These are phyloP conservation scores for Philopotamus ludificatus DNA, from an alignment of 1,140 invertebrate genomes.

Conservation along the genomic window DNA sequence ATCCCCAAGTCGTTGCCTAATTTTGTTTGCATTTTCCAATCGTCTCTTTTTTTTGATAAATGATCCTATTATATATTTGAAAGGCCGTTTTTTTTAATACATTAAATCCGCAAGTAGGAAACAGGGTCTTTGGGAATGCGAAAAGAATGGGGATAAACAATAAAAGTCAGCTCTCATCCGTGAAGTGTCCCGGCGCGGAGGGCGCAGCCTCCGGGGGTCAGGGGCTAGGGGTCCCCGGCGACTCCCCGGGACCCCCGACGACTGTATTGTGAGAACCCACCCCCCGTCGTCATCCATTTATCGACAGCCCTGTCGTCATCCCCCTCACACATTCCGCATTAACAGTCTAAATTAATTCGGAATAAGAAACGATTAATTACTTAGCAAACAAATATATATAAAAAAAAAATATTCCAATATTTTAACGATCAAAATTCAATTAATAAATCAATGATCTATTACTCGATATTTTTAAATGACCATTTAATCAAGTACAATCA, in stretches of 20 bases:
- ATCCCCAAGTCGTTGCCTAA: background rate
- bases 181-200: constrained; percentile 15
- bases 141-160: constrained; percentile 23
- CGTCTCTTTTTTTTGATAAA: no score
- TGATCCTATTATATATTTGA: background rate
- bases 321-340: no score
- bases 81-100: background rate
- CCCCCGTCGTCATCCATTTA: constrained; percentile 22
- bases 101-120: constrained; percentile 3
- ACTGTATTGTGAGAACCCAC: constrained; percentile 6
- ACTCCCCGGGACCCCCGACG: background rate
- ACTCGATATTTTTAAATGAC: no score
- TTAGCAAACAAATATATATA: no score
- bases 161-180: constrained; percentile 31
- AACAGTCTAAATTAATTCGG: no score
- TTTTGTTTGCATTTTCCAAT: no score
- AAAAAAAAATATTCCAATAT: no score
- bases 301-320: constrained; percentile 3
- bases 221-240: background rate
- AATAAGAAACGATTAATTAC: no score
- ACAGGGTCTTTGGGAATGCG: constrained; percentile 10
- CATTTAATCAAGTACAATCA: no score
- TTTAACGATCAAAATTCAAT: no score
- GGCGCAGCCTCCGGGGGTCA: constrained; percentile 22
- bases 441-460: no score